Base-by-base conservation (phyloP, 2,888 invertebrate genomes). In the Melanostoma scalare region DNA sequence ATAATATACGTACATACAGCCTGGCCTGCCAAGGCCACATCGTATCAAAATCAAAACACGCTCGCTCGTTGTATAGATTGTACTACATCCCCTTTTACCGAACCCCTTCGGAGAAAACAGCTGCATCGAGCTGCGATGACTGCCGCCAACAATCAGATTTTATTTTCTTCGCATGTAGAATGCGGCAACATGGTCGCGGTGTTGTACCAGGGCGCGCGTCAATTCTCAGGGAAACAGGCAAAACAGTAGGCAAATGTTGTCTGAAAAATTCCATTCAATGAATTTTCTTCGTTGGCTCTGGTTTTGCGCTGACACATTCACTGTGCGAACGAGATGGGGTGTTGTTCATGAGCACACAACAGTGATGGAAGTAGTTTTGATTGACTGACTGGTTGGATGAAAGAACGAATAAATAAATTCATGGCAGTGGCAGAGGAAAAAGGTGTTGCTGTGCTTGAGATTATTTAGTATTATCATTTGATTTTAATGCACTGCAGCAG, bases 201-300 rank as follows among this genome's bases (percentile, higher is more conserved):
- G 89, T 89, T 89, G 89, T 88, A 88, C 87, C 88, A 86, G 87
- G 88, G 87, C 90, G 90, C 90, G 90, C 90, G 90, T 90, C 91
- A 90, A 87, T 87, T 89, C 88, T 82, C 88, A 91, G 90, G 90
- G 74, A 58, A 81, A 0, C 90, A 90, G 89, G 75, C 74, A 65
- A 86, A 87, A 85, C 44, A 88, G 89, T 38, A 79, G 78, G 86
- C 53, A 74, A 60, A 61, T 60, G 42, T 36, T 65, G 40, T 67
- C 44, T 53, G 58, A 84, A 74, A 84, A 84, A 84, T 55, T 50
- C 31, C 44, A 38, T 6, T n/a, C 30, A 31, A 60, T 75, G 52
- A 53, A 67, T 61, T 67, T 74, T 61, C 40, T 67, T 71, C 20
- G 20, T 79, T 38, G 61, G 52, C 60, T 77, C 36, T 48, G 31